Conservation (phyloP, 2,888 invertebrate species). For the Lydus trimaculatus region DNA sequence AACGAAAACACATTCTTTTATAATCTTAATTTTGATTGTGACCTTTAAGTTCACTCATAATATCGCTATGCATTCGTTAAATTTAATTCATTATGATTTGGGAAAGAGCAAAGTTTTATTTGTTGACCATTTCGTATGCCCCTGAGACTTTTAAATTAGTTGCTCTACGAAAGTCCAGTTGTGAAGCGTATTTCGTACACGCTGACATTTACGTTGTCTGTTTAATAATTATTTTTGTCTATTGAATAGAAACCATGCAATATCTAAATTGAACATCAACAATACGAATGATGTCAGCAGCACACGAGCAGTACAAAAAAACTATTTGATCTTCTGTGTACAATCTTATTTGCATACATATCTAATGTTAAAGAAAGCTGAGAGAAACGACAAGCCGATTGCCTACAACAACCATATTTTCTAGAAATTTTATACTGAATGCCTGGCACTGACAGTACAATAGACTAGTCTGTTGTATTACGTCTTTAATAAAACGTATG, state of each 20-base stretch:
- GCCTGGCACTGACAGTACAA: constrained; percentile 28
- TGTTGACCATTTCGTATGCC: too few species aligned
- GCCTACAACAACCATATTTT: background rate
- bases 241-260: too few species aligned
- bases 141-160: constrained; percentile 31
- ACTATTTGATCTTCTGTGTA: constrained; percentile 22
- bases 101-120: too few species aligned
- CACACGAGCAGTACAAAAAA: too few species aligned
- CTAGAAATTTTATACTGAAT: constrained; percentile 15
- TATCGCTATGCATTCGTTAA: too few species aligned
- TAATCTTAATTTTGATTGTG: too few species aligned
- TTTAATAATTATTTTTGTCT: too few species aligned
- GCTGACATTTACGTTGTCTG: too few species aligned
- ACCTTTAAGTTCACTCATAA: too few species aligned
- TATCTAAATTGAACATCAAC: background rate
- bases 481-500: constrained; percentile 18
- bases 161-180: constrained; percentile 28
- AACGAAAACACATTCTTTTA: too few species aligned
- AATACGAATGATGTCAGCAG: background rate
- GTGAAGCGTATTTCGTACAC: too few species aligned
- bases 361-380: background rate
- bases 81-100: too few species aligned
- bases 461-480: constrained; percentile 21
- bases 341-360: constrained; percentile 11
- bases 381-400: background rate